Evolutionary conservation across 2,888 invertebrate genomes (phyloP).

Genomic region (Phymatocera aterrima): DNA sequence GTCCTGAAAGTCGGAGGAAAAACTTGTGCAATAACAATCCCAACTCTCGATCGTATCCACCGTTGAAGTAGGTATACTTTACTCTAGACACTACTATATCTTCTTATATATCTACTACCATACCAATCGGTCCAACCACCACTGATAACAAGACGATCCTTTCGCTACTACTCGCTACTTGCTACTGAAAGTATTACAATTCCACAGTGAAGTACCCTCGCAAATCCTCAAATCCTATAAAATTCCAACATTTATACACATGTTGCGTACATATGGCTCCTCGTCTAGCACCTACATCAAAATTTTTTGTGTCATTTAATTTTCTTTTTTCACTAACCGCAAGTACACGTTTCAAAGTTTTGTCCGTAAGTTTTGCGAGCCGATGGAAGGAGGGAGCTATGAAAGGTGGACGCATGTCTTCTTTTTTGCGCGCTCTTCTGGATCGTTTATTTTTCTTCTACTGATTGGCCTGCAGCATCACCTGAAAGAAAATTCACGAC

Average conservation of each 20-base stretch:
- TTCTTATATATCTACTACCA: no score
- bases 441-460: neutral
- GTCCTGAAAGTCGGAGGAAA: neutral
- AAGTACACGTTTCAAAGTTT: constrained; percentile 4
- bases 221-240: constrained; percentile 22
- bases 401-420: neutral
- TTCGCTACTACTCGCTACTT: neutral
- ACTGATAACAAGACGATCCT: constrained; percentile 18
- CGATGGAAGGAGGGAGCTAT: neutral
- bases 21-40: constrained; percentile 24
- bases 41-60: neutral
- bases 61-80: constrained; percentile 24
- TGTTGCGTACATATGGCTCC: neutral
- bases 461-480: neutral
- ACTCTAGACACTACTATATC: neutral
- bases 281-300: neutral
- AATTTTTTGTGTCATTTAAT: no score
- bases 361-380: neutral
- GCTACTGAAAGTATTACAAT: constrained; percentile 17
- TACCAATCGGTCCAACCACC: constrained; percentile 20
- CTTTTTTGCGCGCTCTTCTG: neutral
- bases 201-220: constrained; percentile 3
- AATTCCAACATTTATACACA: neutral
- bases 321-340: constrained; percentile 20
- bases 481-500: no score